A percentile compares a stretch with the other conserved stretches of the same genome.
These are phyloP conservation scores for Cordilura impudica DNA, from an alignment of 2,888 invertebrate species.

Conservation along the genomic window DNA sequence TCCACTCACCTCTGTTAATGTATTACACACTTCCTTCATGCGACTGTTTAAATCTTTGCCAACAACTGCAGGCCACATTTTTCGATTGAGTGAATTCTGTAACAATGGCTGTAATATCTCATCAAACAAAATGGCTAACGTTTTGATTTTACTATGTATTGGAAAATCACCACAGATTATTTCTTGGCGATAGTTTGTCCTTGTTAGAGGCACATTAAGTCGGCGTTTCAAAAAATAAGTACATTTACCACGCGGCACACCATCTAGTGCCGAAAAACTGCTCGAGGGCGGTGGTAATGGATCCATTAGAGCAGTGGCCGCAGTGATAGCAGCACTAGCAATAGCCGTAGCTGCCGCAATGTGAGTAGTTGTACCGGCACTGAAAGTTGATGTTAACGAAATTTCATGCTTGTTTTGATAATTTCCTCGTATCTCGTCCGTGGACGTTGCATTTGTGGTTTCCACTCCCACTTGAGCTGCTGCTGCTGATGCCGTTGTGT, in stretches of 20 bases:
- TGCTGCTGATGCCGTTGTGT: conserved; percentile 31
- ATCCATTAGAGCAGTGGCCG: conserved; percentile 67
- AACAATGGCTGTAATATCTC: conserved; percentile 86
- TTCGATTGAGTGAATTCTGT: conserved; percentile 84
- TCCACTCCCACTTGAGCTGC: background rate
- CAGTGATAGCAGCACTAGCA: conserved; percentile 66
- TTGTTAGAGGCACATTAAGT: conserved; percentile 68
- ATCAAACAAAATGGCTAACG: conserved; percentile 84
- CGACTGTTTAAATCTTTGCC: conserved; percentile 85
- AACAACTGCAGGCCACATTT: conserved; percentile 85
- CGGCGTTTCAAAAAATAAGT: conserved; percentile 79
- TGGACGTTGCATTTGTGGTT: background rate
- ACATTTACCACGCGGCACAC: conserved; percentile 77
- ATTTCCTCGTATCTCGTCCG: conserved; percentile 3
- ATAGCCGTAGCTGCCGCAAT: conserved; percentile 53
- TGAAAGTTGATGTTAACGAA: conserved; percentile 46
- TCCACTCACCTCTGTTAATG: conserved; percentile 73
- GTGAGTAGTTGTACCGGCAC: conserved; percentile 51
- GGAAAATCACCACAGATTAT: conserved; percentile 87
- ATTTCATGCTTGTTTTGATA: conserved; percentile 35
- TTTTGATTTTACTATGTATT: conserved; percentile 83
- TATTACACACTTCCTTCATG: conserved; percentile 81
- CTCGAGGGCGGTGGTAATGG: conserved; percentile 73
- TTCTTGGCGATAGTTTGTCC: conserved; percentile 76
- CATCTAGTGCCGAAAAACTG: conserved; percentile 74